Percentiles rank a stretch among this genome's conserved stretches.
Evolutionary conservation across 2,113 vertebrate genomes (phyloP).

Genomic region (Tenebrosternarchus preto): DNA sequence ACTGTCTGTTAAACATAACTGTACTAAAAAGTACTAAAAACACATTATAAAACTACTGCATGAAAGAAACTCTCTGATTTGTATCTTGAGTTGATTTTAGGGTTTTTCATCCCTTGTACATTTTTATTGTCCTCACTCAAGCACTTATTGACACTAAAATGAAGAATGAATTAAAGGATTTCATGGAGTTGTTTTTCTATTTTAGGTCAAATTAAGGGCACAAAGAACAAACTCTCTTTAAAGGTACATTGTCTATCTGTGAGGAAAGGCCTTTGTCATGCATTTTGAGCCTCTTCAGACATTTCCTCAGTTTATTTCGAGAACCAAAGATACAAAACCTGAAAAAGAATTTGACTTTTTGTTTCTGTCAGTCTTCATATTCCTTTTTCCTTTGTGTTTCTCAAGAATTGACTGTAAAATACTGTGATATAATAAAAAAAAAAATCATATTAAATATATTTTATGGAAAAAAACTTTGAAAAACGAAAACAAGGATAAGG

Average conservation of each 20-base stretch:
- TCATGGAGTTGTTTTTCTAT: constrained; percentile 45
- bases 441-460: constrained; percentile 76
- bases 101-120: neutral
- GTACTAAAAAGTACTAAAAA: neutral
- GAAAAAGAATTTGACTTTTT: constrained; percentile 61
- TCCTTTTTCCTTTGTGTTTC: constrained; percentile 54
- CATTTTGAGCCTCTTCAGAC: neutral
- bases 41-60: neutral
- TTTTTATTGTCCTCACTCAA: constrained; percentile 36
- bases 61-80: neutral
- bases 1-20: neutral
- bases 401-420: constrained; percentile 80
- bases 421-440: constrained; percentile 78
- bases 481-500: constrained; percentile 61
- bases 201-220: neutral
- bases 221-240: constrained; percentile 66
- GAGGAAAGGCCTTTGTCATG: neutral
- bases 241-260: neutral
- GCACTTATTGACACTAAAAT: constrained; percentile 32
- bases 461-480: constrained; percentile 69
- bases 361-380: constrained; percentile 42
- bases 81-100: neutral
- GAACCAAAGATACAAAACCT: constrained; percentile 40
- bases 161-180: constrained; percentile 53
- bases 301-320: constrained; percentile 53